Evolutionary conservation across 2,797 vertebrate species (phyloP).

Genomic region (Oryzias dopingdopingensis): DNA sequence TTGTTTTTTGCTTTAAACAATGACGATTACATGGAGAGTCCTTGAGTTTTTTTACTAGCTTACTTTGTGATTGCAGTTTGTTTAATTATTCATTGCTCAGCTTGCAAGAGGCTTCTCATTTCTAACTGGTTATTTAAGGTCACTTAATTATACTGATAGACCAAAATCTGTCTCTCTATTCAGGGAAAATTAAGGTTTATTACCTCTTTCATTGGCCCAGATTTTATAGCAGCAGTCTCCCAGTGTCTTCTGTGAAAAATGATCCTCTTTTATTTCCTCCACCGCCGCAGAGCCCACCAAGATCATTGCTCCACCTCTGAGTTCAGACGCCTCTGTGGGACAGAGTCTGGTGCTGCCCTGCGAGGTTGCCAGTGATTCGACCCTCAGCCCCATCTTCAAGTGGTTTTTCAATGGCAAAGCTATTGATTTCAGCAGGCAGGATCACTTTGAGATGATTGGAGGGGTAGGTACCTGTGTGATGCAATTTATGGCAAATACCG

Average conservation of each 20-base stretch:
- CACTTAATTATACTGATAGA: conserved; percentile 57
- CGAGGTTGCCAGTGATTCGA: conserved; percentile 83
- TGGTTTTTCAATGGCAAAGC: conserved; percentile 86
- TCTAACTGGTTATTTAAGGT: conserved; percentile 59
- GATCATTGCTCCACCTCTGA: conserved; percentile 79
- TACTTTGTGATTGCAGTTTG: conserved; percentile 53
- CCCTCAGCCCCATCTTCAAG: conserved; percentile 77
- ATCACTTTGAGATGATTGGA: conserved; percentile 87
- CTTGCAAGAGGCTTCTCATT: conserved; percentile 37
- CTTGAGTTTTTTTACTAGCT: conserved; percentile 32
- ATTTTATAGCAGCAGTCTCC: conserved; percentile 20
- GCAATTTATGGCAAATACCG: conserved; percentile 1
- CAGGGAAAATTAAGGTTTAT: conserved; percentile 47
- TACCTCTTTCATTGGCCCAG: conserved; percentile 36
- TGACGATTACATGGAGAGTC: conserved; percentile 41
- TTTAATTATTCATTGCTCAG: conserved; percentile 64
- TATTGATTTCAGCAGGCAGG: conserved; percentile 80
- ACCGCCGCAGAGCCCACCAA: conserved; percentile 80
- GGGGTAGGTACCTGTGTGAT: conserved; percentile 67
- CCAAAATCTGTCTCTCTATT: conserved; percentile 38
- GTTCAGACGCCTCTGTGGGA: conserved; percentile 83
- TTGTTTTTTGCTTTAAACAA: conserved; percentile 59
- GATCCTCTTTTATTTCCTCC: not conserved
- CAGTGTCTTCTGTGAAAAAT: conserved; percentile 5
- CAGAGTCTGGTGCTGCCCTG: conserved; percentile 88